Evolutionary conservation across 2,797 vertebrate species (phyloP).

Genomic region (Monodelphis domestica): DNA sequence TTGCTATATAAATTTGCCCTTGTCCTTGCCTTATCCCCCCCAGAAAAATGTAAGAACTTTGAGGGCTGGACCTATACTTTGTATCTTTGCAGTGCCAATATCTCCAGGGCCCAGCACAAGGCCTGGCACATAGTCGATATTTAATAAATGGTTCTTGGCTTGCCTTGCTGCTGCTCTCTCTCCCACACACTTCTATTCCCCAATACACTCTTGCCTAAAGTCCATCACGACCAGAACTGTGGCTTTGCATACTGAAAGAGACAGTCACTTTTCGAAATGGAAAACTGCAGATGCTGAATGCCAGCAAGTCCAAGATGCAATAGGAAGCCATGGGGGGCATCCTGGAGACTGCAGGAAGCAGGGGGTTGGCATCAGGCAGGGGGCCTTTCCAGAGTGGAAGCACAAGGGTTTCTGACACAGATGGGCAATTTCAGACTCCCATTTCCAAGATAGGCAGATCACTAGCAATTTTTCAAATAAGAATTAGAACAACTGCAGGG

Average conservation of each 20-base stretch:
- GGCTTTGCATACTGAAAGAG: slow-evolving; percentile 30
- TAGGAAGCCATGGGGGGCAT: slow-evolving; percentile 30
- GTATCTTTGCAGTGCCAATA: neutral
- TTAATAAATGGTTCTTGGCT: neutral
- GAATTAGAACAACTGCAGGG: neutral
- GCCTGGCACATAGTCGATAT: neutral
- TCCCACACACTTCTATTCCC: neutral
- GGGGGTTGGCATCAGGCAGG: neutral
- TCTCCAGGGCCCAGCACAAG: neutral
- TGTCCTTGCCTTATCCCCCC: neutral
- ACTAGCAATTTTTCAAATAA: neutral
- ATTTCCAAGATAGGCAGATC: neutral
- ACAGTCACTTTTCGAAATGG: slow-evolving; percentile 29
- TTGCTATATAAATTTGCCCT: neutral
- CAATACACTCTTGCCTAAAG: slow-evolving; percentile 41
- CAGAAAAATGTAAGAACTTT: neutral
- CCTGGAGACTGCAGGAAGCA: neutral
- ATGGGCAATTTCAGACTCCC: neutral
- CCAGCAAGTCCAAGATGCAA: neutral
- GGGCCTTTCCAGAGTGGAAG: neutral
- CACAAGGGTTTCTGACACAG: neutral
- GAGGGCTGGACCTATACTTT: neutral
- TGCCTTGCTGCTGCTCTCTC: neutral
- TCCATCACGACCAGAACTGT: slow-evolving; percentile 22
- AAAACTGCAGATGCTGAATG: slow-evolving; percentile 47